Conservation (phyloP, 2,888 invertebrate genomes). For the Laspeyria flexula region DNA sequence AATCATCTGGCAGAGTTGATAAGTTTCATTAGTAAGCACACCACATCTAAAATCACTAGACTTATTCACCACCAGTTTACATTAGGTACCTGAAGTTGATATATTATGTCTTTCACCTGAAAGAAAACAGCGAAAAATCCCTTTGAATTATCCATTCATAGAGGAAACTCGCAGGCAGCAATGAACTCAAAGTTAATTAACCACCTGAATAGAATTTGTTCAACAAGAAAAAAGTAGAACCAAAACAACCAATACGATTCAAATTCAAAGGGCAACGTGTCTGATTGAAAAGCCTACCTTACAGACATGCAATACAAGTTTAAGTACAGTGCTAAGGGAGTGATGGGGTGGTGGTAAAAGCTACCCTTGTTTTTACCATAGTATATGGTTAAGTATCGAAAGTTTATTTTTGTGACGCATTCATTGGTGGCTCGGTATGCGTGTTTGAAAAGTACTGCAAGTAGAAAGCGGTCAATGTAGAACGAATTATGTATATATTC, state of each 20-base stretch:
- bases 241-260: slow-evolving; percentile 39
- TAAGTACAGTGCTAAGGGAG: slow-evolving; percentile 58
- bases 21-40: too few species aligned
- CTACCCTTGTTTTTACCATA: slow-evolving; percentile 33
- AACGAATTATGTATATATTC: background rate
- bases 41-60: too few species aligned
- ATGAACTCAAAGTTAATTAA: slow-evolving; percentile 51
- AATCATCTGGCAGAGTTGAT: too few species aligned
- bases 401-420: slow-evolving; percentile 5
- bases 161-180: background rate
- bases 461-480: slow-evolving; percentile 48
- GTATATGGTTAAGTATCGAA: slow-evolving; percentile 1
- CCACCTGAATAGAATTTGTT: slow-evolving; percentile 39
- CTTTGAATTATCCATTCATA: background rate
- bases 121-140: background rate
- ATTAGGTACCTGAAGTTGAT: too few species aligned
- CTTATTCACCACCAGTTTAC: too few species aligned
- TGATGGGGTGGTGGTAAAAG: slow-evolving; percentile 47
- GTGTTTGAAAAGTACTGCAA: background rate
- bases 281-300: slow-evolving; percentile 75
- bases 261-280: slow-evolving; percentile 55
- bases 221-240: slow-evolving; percentile 38
- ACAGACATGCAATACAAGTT: slow-evolving; percentile 75
- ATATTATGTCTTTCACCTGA: too few species aligned
- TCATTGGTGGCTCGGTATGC: slow-evolving; percentile 39